These are phyloP conservation scores for Formicarius rufipectus DNA, from an alignment of 2,113 vertebrate species.

Conservation along the genomic window DNA sequence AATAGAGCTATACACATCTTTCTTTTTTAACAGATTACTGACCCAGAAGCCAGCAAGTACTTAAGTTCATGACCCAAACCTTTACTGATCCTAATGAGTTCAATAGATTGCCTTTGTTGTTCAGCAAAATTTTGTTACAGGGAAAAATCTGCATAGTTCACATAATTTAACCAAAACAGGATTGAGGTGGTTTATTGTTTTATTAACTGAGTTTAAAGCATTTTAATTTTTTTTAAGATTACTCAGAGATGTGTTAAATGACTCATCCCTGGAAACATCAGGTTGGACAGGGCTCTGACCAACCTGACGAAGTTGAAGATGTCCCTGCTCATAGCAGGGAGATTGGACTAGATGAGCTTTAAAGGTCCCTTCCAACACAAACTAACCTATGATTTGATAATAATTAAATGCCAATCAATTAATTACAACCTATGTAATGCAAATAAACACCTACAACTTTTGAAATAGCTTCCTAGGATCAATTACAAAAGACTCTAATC, in stretches of 20 bases:
- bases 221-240: neutral
- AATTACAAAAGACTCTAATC: neutral
- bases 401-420: neutral
- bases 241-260: neutral
- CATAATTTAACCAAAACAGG: neutral
- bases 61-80: neutral
- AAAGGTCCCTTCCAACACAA: neutral
- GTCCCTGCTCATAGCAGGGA: neutral
- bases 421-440: neutral
- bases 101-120: neutral
- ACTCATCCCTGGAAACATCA: neutral
- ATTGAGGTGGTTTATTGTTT: neutral
- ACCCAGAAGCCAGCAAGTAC: neutral
- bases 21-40: neutral
- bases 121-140: neutral
- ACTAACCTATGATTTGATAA: neutral
- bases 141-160: neutral
- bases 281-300: neutral
- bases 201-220: neutral
- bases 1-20: neutral
- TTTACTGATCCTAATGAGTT: neutral
- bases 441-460: neutral
- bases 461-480: neutral
- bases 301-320: neutral
- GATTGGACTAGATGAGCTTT: neutral